Conservation (phyloP, 1,140 invertebrate genomes). For the Drosophila murphyi region DNA sequence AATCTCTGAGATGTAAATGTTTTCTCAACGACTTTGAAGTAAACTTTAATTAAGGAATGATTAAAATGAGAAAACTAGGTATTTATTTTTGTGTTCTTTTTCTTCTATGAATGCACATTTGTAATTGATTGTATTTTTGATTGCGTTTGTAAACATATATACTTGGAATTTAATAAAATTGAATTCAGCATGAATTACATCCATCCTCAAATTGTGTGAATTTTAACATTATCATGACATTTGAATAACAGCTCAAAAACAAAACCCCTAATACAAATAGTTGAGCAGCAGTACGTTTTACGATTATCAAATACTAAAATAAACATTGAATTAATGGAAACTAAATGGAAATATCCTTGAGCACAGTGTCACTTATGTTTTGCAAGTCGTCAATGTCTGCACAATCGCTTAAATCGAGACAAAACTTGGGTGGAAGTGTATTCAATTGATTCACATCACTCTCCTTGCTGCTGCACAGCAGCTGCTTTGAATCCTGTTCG, state of each 20-base stretch:
- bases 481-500: constrained; percentile 26
- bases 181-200: constrained; percentile 27
- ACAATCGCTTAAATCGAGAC: constrained; percentile 16
- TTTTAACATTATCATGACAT: no score
- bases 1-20: constrained; percentile 23
- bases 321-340: constrained; percentile 1
- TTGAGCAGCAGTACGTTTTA: constrained; percentile 25
- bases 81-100: constrained; percentile 24
- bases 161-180: constrained; percentile 44
- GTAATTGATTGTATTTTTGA: constrained; percentile 22
- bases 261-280: background rate
- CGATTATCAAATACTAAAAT: constrained; percentile 20
- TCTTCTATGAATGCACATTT: constrained; percentile 32
- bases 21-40: constrained; percentile 10
- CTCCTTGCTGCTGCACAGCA: constrained; percentile 24
- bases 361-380: constrained; percentile 73
- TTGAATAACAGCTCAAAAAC: constrained; percentile 18
- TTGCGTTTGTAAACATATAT: constrained; percentile 11
- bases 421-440: constrained; percentile 20
- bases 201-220: background rate
- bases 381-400: constrained; percentile 53
- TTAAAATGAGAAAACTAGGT: constrained; percentile 20
- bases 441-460: constrained; percentile 35
- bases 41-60: constrained; percentile 15
- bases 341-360: constrained; percentile 70